Evolutionary conservation across 1,140 invertebrate genomes (phyloP).

Genomic region (Heliothis virescens): DNA sequence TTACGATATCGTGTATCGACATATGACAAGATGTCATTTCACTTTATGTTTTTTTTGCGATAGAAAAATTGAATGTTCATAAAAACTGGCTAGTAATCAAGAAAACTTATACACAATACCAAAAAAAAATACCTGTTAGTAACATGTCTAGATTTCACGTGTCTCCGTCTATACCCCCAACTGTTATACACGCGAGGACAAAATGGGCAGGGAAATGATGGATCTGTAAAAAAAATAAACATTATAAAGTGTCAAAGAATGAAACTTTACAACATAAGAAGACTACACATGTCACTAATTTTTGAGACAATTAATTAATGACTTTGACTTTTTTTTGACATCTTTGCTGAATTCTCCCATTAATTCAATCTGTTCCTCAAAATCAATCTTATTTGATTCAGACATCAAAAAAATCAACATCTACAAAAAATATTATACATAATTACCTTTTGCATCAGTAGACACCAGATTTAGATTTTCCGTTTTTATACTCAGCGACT

Average conservation of each 20-base stretch:
- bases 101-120: not conserved
- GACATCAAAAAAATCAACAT: too few relatives aligned
- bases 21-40: too few relatives aligned
- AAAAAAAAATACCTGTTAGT: conserved; percentile 82
- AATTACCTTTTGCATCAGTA: conserved; percentile 76
- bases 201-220: conserved; percentile 89
- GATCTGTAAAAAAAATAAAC: conserved; percentile 67
- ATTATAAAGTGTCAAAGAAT: not conserved
- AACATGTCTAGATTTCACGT: conserved; percentile 88
- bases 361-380: too few relatives aligned
- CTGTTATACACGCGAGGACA: conserved; percentile 89
- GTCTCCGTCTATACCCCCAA: conserved; percentile 88
- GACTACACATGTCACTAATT: too few relatives aligned
- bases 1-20: too few relatives aligned
- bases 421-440: not conserved
- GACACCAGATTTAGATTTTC: conserved; percentile 78
- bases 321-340: too few relatives aligned
- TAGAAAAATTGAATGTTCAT: too few relatives aligned
- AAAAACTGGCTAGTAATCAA: too few relatives aligned
- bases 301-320: too few relatives aligned
- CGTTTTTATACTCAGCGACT: conserved; percentile 78
- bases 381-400: too few relatives aligned
- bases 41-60: too few relatives aligned
- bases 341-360: too few relatives aligned
- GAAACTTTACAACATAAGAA: conserved; percentile 13